These are phyloP conservation scores for Strix aluco DNA, from an alignment of 2,113 vertebrate species.

Conservation along the genomic window DNA sequence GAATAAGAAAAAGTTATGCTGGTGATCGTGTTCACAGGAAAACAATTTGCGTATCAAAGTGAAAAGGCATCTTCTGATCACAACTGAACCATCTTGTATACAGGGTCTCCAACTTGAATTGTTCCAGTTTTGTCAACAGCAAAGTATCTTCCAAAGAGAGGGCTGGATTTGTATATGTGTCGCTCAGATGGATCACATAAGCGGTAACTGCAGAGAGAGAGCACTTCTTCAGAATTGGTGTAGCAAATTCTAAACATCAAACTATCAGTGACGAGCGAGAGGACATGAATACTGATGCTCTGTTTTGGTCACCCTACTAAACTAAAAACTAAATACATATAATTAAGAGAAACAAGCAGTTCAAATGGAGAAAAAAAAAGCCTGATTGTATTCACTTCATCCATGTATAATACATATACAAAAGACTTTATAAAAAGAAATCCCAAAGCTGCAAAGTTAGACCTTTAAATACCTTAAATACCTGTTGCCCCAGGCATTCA, in stretches of 20 bases:
- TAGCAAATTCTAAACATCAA: neutral
- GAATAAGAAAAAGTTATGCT: neutral
- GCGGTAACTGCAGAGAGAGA: conserved; percentile 81
- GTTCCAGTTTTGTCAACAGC: conserved; percentile 78
- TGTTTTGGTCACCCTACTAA: neutral
- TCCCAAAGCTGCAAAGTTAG: neutral
- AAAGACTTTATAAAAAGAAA: neutral
- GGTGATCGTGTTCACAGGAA: neutral
- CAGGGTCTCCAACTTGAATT: conserved; percentile 84
- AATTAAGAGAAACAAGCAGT: neutral
- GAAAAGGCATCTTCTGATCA: neutral
- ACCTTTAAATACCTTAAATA: neutral
- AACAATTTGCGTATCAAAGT: neutral
- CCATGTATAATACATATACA: neutral
- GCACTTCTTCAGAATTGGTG: neutral
- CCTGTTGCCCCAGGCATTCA: neutral
- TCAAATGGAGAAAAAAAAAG: neutral
- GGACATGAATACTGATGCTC: neutral
- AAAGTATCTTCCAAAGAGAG: conserved; percentile 87
- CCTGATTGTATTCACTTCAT: neutral
- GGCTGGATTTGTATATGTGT: conserved; percentile 78
- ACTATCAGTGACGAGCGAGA: neutral
- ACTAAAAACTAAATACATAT: neutral
- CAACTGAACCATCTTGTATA: conserved; percentile 78
- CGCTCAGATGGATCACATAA: conserved; percentile 79